phyloP scores from a whole-genome alignment of 2,888 invertebrate species.

The Crocallis elinguaria region DNA sequence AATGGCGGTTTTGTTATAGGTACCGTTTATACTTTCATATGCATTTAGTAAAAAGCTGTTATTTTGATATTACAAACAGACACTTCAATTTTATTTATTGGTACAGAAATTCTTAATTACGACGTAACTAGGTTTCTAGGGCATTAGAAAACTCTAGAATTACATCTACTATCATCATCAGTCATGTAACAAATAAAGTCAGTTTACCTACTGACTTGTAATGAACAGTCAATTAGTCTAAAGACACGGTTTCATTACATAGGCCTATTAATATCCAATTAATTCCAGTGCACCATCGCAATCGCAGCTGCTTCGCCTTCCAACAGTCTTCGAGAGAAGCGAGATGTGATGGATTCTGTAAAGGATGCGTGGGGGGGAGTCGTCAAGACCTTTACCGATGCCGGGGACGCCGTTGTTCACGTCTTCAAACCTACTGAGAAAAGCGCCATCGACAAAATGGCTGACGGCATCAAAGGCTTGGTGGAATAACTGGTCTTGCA shows the following conservation, averaged over 20 bases:
- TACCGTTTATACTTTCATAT: no score
- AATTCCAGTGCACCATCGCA: conserved; percentile 50
- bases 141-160: no score
- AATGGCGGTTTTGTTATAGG: no score
- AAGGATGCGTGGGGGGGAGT: conserved; percentile 70
- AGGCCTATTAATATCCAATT: conserved; percentile 16
- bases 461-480: conserved; percentile 62
- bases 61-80: no score
- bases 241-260: conserved; percentile 3
- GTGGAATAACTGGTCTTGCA: conserved; percentile 47
- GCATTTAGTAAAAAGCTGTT: no score
- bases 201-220: no score
- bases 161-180: no score
- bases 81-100: no score
- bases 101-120: no score
- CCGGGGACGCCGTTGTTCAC: conserved; percentile 71
- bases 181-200: no score
- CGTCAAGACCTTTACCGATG: conserved; percentile 65
- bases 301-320: conserved; percentile 54
- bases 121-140: no score
- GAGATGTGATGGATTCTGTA: conserved; percentile 74
- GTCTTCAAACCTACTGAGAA: conserved; percentile 76
- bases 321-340: conserved; percentile 49
- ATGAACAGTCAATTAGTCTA: neutral
- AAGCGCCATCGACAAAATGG: conserved; percentile 64